Conservation (phyloP, 2,888 invertebrate genomes). For the Malthinus flaveolus region DNA sequence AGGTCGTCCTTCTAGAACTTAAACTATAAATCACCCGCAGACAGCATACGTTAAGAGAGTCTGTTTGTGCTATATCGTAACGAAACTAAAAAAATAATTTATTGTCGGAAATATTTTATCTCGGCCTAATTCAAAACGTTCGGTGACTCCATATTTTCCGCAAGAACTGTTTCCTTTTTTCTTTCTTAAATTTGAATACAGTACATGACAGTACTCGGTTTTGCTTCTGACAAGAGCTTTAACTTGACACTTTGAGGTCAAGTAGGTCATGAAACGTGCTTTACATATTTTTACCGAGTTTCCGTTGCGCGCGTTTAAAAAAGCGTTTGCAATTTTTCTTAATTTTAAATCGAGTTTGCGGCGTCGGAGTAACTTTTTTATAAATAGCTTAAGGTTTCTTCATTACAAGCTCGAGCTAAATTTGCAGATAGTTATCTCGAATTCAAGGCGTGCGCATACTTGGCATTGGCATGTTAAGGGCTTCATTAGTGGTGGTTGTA, state of each 20-base stretch:
- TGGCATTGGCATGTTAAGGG: slow-evolving; percentile 34
- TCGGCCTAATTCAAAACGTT: slow-evolving; percentile 1
- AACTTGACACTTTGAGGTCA: too few relatives aligned
- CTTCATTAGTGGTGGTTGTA: slow-evolving; percentile 34
- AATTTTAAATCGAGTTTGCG: neutral
- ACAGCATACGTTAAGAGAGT: slow-evolving; percentile 51
- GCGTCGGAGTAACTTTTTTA: neutral
- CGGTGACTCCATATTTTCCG: neutral
- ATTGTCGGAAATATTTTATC: slow-evolving; percentile 22
- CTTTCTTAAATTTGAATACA: too few relatives aligned
- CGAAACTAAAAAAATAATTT: slow-evolving; percentile 28
- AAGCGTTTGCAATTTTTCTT: neutral
- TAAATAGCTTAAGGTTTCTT: slow-evolving; percentile 2
- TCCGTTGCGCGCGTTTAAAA: too few relatives aligned
- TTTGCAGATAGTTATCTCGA: slow-evolving; percentile 25
- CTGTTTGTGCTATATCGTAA: slow-evolving; percentile 32
- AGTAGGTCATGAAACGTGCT: too few relatives aligned
- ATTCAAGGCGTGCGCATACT: slow-evolving; percentile 24
- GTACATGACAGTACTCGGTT: too few relatives aligned
- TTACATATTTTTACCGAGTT: too few relatives aligned
- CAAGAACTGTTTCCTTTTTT: too few relatives aligned
- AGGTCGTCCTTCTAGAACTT: slow-evolving; percentile 38
- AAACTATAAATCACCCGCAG: slow-evolving; percentile 50
- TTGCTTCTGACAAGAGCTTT: too few relatives aligned
- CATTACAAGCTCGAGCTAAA: slow-evolving; percentile 12